Evolutionary conservation across 30 jellyfish, hydroid and myxozoan species (phyloP).

Genomic region (Turritopsis dohrnii): DNA sequence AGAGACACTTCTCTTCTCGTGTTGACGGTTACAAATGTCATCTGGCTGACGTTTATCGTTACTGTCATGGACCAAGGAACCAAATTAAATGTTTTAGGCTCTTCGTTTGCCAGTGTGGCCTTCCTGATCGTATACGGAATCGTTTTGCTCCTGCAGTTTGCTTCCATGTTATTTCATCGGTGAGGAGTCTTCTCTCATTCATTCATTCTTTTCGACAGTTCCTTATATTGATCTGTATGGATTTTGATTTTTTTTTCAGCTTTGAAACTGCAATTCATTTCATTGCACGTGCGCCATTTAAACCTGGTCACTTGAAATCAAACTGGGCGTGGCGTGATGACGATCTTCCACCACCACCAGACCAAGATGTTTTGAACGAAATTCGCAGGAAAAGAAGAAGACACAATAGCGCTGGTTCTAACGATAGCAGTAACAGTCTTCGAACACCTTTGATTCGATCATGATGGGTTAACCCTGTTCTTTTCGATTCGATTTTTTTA

Average conservation of each 20-base stretch:
- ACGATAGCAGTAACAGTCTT: not conserved
- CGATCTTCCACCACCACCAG: conserved; percentile 84
- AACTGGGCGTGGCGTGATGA: conserved; percentile 88
- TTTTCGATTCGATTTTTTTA: too few species aligned
- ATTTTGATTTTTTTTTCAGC: conserved; percentile 15
- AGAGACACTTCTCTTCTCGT: conserved; percentile 77
- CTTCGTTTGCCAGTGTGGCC: conserved; percentile 90
- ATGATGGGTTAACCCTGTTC: not conserved
- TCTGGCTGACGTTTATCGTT: conserved; percentile 89
- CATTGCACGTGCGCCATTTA: conserved; percentile 84
- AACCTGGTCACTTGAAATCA: conserved; percentile 79
- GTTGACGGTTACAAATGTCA: conserved; percentile 59
- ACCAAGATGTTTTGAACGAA: conserved; percentile 50
- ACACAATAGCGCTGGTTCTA: conserved; percentile 7
- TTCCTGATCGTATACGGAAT: conserved; percentile 65
- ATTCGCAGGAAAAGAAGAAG: conserved; percentile 49
- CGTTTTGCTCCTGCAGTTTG: conserved; percentile 46
- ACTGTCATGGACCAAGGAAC: conserved; percentile 88
- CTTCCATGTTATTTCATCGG: conserved; percentile 34
- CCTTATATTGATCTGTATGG: not conserved
- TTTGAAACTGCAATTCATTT: conserved; percentile 66
- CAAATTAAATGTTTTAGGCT: conserved; percentile 44
- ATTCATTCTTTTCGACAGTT: not conserved
- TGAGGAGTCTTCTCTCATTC: not conserved
- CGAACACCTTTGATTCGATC: not conserved